Conservation (phyloP, 2,113 vertebrate species). For the Cephalopterus ornatus region DNA sequence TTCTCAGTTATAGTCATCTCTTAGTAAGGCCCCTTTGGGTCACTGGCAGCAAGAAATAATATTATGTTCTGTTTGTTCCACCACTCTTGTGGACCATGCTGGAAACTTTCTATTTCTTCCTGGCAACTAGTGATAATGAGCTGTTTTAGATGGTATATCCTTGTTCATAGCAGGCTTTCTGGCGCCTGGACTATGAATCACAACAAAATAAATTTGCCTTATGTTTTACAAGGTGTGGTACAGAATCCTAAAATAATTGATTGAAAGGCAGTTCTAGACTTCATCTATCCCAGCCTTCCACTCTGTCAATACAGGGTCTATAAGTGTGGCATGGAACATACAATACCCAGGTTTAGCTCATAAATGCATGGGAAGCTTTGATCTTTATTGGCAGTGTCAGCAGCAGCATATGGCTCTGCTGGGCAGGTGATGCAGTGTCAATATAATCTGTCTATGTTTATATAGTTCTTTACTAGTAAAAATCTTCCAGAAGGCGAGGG, state of each 20-base stretch:
- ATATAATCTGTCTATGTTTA: background rate
- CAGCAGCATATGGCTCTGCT: background rate
- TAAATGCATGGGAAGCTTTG: background rate
- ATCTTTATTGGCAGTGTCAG: background rate
- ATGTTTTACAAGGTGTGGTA: background rate
- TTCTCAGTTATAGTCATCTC: background rate
- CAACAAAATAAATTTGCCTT: background rate
- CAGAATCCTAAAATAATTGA: background rate
- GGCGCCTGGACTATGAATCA: background rate
- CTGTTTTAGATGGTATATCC: background rate
- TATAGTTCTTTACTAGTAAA: background rate
- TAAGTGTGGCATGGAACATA: background rate
- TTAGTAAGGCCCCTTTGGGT: background rate
- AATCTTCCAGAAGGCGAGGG: background rate
- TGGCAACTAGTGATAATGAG: background rate
- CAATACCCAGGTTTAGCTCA: background rate
- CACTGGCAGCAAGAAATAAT: background rate
- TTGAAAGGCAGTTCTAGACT: background rate
- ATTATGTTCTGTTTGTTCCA: background rate
- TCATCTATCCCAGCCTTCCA: background rate
- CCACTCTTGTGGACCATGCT: background rate
- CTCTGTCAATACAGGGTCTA: background rate
- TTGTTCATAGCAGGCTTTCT: background rate
- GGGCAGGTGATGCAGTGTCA: background rate
- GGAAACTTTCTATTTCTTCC: background rate